Base-by-base conservation (phyloP, 2,888 invertebrate species). In the Choreutis nemorana region DNA sequence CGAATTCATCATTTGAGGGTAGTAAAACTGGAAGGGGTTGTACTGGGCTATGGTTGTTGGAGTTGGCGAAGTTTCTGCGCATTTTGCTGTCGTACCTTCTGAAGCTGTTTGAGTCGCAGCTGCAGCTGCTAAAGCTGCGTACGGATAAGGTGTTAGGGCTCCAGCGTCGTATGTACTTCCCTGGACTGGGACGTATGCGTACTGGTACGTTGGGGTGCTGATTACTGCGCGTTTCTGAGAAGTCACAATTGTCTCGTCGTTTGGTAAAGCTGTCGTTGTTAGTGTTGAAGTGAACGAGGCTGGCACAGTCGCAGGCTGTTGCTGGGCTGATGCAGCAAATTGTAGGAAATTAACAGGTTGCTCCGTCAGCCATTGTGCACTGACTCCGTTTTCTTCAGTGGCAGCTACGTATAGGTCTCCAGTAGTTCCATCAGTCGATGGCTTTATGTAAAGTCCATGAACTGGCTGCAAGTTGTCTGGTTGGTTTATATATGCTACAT, bases 371-470 rank as follows among this genome's bases (percentile, higher is more conserved):
- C 77, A 78, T 34, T 73, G 68, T 1, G 70, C 48, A 29, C 62
- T 65, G 1, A 56, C 48, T 11, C 71, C 75, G 23, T 41, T 63
- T 23, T 77, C 71, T 46, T 78, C 78, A 4, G 75, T 51, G 1
- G 78, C 78, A 4, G 78, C 77, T 1, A 78, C 75, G 46, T 67
- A 77, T 6, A 78, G 50, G 37, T 78, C 78, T 13, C 78, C 78
- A 1, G 73, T 72, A 4, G 58, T 56, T 0, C 77, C 75, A 33
- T 78, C 75, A 3, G 39, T 39, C 2, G 78, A 78, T 1, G 75
- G 75, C 33, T 72, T 70, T 7, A 78, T 64, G 40, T 56, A 78
- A 1, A 78, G 45, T 2, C 72, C 65, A 20, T 72, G 73, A 3
- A 78, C 75, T n/a, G 73, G 73, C 13, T 66, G 67, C 4, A 73